These are phyloP conservation scores for Lasaia peninsularis DNA, from an alignment of 1,140 invertebrate species.

Conservation along the genomic window DNA sequence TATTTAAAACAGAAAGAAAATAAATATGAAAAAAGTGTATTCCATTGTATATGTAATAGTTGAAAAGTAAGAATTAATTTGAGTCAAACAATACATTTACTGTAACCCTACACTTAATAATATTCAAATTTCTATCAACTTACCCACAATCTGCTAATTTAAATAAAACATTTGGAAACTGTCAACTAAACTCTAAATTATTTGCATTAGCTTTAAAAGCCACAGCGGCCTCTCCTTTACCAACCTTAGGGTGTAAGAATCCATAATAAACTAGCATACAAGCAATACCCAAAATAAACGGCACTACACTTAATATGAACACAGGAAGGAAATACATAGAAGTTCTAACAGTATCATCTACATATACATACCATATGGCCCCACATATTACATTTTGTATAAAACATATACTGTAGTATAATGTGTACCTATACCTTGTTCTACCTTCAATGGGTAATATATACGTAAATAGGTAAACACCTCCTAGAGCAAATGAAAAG, in stretches of 20 bases:
- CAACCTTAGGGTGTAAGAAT: constrained; percentile 83
- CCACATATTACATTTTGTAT: constrained; percentile 81
- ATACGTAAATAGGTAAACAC: constrained; percentile 86
- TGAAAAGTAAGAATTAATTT: too few species aligned
- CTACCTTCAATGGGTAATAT: constrained; percentile 81
- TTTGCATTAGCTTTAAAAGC: constrained; percentile 35
- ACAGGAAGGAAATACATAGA: constrained; percentile 80
- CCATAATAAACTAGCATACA: constrained; percentile 88
- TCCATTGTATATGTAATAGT: too few species aligned
- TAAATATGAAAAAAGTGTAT: too few species aligned
- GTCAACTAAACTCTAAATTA: constrained; percentile 34
- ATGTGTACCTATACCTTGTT: constrained; percentile 80
- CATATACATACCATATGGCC: constrained; percentile 78
- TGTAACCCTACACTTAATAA: too few species aligned
- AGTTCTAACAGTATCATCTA: constrained; percentile 53
- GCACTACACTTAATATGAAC: constrained; percentile 79
- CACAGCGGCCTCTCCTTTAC: constrained; percentile 35
- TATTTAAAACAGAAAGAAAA: too few species aligned
- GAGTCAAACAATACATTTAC: too few species aligned
- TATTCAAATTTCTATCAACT: too few species aligned
- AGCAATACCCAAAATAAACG: constrained; percentile 83
- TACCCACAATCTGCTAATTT: background rate
- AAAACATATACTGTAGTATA: constrained; percentile 83
- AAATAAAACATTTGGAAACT: background rate
- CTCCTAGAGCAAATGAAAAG: constrained; percentile 82